Conservation (phyloP, 2,797 vertebrate species). For the Rhinella marina region DNA sequence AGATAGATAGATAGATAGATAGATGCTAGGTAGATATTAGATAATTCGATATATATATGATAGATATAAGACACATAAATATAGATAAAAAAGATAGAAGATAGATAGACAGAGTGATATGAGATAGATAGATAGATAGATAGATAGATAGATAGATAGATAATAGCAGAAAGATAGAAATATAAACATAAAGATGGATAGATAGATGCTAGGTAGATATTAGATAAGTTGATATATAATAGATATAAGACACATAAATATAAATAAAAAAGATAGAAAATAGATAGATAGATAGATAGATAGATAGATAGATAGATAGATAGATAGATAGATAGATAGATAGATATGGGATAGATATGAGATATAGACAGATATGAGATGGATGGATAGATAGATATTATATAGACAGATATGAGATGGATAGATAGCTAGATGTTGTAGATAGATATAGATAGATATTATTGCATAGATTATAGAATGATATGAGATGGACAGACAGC, state of each 20-base stretch:
- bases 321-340: too few relatives aligned
- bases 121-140: background rate
- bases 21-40: background rate
- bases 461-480: too few relatives aligned
- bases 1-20: conserved; percentile 15
- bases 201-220: background rate
- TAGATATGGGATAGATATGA: too few relatives aligned
- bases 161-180: background rate
- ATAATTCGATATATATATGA: background rate
- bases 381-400: background rate
- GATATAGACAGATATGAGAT: background rate
- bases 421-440: background rate
- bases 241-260: background rate
- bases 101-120: background rate
- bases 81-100: background rate
- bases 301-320: background rate
- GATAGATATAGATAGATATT: background rate
- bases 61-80: background rate
- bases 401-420: background rate
- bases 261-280: background rate
- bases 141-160: background rate
- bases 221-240: conserved; percentile 9
- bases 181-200: background rate
- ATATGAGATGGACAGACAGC: background rate
- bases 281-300: background rate